Conservation (phyloP, 2,797 vertebrate species). For the Brachymystax lenok region DNA sequence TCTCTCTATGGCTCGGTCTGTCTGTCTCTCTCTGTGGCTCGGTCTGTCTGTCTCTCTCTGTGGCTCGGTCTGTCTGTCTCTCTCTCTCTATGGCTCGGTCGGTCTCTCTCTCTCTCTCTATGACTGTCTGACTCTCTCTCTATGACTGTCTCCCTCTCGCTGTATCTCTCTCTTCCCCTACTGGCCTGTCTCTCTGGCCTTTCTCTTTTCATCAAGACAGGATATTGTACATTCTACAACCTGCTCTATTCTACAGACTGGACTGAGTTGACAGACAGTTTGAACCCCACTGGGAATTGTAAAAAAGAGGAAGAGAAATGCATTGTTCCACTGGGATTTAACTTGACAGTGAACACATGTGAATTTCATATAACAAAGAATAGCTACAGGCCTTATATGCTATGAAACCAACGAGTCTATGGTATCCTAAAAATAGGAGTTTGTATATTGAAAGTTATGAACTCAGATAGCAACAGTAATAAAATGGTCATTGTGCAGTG, state of each 20-base stretch:
- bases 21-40: too few relatives aligned
- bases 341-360: neutral
- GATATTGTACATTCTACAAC: neutral
- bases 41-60: too few relatives aligned
- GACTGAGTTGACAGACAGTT: slow-evolving; percentile 6
- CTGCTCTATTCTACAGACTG: neutral
- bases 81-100: too few relatives aligned
- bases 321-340: neutral
- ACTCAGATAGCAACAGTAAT: neutral
- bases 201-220: slow-evolving; percentile 27
- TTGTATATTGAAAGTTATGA: neutral
- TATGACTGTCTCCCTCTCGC: too few relatives aligned
- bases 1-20: too few relatives aligned
- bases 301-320: neutral
- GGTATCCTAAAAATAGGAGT: neutral
- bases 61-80: too few relatives aligned
- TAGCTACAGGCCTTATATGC: neutral
- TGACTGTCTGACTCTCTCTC: too few relatives aligned
- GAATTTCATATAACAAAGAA: neutral
- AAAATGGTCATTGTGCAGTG: neutral
- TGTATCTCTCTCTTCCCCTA: slow-evolving; percentile 39
- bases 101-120: too few relatives aligned
- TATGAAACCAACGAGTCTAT: neutral
- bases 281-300: neutral
- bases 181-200: slow-evolving; percentile 40